These are phyloP conservation scores for Todiramphus saurophagus DNA, from an alignment of 2,113 vertebrate species.

Conservation along the genomic window DNA sequence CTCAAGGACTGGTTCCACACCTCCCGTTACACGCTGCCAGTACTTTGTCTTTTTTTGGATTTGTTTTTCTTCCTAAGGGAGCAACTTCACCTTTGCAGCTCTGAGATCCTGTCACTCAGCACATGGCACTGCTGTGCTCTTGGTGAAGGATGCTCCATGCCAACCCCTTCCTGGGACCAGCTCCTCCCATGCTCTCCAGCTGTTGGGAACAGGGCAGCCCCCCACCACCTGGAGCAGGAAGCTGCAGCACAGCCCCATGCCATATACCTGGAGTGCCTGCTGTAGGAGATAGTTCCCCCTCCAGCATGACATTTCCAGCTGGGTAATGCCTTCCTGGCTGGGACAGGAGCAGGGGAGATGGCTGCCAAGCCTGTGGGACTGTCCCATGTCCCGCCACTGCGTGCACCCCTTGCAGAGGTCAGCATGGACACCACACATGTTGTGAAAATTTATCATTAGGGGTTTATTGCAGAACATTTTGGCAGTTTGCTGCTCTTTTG, in stretches of 20 bases:
- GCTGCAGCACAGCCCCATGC: neutral
- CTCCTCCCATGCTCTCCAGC: neutral
- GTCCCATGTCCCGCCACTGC: neutral
- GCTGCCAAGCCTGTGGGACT: neutral
- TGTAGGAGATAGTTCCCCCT: accelerated
- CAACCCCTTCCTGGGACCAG: neutral
- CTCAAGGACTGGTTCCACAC: neutral
- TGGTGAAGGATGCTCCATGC: neutral
- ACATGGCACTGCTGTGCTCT: neutral
- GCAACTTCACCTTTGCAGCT: neutral
- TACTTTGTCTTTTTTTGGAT: neutral
- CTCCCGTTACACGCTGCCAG: neutral
- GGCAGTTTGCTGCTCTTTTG: neutral
- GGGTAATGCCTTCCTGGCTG: neutral
- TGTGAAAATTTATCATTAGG: neutral
- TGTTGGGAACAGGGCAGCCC: neutral
- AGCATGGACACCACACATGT: neutral
- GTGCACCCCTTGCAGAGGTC: neutral
- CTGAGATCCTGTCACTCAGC: neutral
- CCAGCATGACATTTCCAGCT: accelerated
- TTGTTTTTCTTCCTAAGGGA: neutral
- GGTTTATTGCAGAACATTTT: neutral
- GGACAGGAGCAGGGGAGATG: neutral
- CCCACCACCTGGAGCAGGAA: neutral
- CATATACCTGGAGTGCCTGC: neutral